phyloP scores from a whole-genome alignment of 2,113 vertebrate species.

The Gopherus flavomarginatus region DNA sequence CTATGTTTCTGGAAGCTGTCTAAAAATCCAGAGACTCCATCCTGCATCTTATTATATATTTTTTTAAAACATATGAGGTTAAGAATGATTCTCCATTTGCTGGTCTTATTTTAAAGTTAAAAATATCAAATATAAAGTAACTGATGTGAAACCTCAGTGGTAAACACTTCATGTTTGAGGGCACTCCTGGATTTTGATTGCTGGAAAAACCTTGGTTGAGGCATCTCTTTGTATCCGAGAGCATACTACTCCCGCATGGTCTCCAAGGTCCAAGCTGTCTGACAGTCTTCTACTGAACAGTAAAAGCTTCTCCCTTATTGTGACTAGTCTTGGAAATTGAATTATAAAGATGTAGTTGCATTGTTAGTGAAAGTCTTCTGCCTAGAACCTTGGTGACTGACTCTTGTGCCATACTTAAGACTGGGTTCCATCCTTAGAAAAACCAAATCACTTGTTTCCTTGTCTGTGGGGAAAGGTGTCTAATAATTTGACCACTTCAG shows the following conservation, averaged over 20 bases:
- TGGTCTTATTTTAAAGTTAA: not conserved
- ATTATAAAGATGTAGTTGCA: not conserved
- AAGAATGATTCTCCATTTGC: not conserved
- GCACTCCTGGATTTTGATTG: not conserved
- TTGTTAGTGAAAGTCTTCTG: not conserved
- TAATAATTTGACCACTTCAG: not conserved
- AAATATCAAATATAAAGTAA: not conserved
- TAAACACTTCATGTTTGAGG: not conserved
- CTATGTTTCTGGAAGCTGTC: not conserved
- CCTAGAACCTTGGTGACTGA: rapidly evolving
- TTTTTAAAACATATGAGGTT: not conserved
- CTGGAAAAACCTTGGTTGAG: not conserved
- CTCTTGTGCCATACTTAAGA: not conserved
- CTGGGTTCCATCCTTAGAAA: not conserved
- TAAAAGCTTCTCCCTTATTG: not conserved
- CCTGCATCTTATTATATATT: not conserved
- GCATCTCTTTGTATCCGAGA: not conserved
- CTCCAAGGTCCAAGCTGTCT: not conserved
- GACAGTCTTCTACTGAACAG: not conserved
- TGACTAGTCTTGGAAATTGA: not conserved
- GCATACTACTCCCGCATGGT: rapidly evolving
- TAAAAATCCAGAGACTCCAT: not conserved
- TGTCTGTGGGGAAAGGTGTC: not conserved
- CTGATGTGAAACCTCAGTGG: not conserved
- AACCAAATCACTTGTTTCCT: not conserved